Percentiles rank a stretch among this genome's conserved stretches.
phyloP scores from a whole-genome alignment of 2,797 vertebrate genomes.

The Xiphorhynchus erythropygius region DNA sequence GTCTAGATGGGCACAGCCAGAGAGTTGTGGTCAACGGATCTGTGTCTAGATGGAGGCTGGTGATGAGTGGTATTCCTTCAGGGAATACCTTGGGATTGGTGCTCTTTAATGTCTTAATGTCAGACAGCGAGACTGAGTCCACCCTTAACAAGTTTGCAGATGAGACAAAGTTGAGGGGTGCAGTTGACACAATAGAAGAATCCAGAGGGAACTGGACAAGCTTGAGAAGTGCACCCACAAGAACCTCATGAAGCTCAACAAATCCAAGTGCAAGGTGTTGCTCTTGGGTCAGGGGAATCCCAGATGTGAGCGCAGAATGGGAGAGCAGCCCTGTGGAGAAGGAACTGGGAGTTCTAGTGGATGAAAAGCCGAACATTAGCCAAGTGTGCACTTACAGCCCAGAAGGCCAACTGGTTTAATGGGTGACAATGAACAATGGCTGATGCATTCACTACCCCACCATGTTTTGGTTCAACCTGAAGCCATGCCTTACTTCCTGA shows the following conservation, averaged over 20 bases:
- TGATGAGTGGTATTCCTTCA: not conserved
- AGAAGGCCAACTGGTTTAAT: no score
- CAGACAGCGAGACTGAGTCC: not conserved
- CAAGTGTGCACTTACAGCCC: not conserved
- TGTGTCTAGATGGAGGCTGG: not conserved
- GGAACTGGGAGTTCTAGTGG: not conserved
- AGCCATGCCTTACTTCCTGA: not conserved
- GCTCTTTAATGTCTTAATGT: not conserved
- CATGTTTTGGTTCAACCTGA: not conserved
- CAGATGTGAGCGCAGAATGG: not conserved
- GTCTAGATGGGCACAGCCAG: not conserved
- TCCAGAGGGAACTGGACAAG: not conserved
- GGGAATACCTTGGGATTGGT: not conserved
- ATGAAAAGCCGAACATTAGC: not conserved
- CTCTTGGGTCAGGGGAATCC: rapidly evolving
- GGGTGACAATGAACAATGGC: not conserved
- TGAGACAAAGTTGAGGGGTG: not conserved
- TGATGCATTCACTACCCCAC: not conserved
- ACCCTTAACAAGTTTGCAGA: not conserved
- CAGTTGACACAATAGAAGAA: not conserved
- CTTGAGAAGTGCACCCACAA: not conserved
- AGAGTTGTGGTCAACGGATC: not conserved
- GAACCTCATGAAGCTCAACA: not conserved
- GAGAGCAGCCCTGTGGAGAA: not conserved
- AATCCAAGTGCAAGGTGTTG: not conserved